Evolutionary conservation across 1,140 invertebrate species (phyloP).

Genomic region (Aphaenogaster floridana): DNA sequence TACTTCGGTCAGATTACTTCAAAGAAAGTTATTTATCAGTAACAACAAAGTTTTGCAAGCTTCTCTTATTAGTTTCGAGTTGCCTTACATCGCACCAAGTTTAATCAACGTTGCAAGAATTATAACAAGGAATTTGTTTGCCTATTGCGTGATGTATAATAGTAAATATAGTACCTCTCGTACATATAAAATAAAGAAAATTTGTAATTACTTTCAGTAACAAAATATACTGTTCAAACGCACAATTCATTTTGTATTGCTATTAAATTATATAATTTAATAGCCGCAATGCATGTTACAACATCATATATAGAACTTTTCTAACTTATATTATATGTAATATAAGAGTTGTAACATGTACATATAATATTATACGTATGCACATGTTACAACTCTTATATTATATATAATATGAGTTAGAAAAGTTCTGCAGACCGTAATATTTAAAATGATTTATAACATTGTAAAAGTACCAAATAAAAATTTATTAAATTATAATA

Average conservation of each 20-base stretch:
- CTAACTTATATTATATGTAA: not conserved
- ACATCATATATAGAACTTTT: no score
- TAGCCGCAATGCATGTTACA: no score
- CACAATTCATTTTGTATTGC: not conserved
- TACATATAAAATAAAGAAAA: not conserved
- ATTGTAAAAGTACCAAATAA: not conserved
- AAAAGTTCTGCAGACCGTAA: not conserved
- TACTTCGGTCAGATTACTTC: not conserved
- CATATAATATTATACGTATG: no score
- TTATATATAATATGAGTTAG: not conserved
- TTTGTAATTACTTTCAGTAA: not conserved
- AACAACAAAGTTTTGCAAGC: slow-evolving; percentile 2
- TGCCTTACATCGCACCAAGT: not conserved
- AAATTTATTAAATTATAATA: not conserved
- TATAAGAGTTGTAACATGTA: not conserved
- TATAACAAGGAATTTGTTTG: slow-evolving; percentile 10
- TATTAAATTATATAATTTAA: not conserved
- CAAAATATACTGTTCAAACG: not conserved
- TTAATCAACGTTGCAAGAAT: slow-evolving; percentile 29
- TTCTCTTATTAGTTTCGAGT: slow-evolving; percentile 20
- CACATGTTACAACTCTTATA: no score
- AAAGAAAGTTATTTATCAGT: slow-evolving; percentile 25
- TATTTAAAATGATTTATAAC: not conserved
- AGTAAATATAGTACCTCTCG: not conserved
- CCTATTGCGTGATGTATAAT: not conserved